Conservation (phyloP, 2,888 invertebrate genomes). For the Cephus pulcher region DNA sequence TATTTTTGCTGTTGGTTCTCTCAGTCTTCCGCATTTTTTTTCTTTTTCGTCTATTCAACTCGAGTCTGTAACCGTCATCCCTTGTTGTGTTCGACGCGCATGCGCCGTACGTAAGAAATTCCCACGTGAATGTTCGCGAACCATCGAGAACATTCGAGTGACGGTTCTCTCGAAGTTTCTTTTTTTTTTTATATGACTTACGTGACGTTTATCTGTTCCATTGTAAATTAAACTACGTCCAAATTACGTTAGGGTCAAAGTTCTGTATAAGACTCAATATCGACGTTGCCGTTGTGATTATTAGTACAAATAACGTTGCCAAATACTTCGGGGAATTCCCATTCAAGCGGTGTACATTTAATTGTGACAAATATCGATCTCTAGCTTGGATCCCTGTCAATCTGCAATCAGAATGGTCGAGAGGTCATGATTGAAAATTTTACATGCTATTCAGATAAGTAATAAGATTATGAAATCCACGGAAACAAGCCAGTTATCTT, state of each 20-base stretch:
- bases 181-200: background rate
- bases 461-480: background rate
- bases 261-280: background rate
- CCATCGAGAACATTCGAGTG: background rate
- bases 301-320: background rate
- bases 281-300: background rate
- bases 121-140: background rate
- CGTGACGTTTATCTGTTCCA: slow-evolving; percentile 1
- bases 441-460: background rate
- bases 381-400: background rate
- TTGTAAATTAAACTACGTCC: background rate
- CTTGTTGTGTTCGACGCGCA: slow-evolving; percentile 8
- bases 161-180: background rate
- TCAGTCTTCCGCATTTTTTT: background rate
- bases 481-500: background rate
- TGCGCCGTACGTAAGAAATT: slow-evolving; percentile 8
- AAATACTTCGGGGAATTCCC: background rate
- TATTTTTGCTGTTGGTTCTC: background rate
- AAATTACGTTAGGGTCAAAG: background rate
- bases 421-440: background rate
- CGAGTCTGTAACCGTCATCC: background rate
- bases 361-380: background rate
- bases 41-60: background rate
- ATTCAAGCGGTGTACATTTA: background rate
- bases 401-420: background rate